Evolutionary conservation across 2,888 invertebrate species (phyloP), one percentile per base, ranked within the genome.

Genomic region (Caenorhabditis auriculariae): DNA sequence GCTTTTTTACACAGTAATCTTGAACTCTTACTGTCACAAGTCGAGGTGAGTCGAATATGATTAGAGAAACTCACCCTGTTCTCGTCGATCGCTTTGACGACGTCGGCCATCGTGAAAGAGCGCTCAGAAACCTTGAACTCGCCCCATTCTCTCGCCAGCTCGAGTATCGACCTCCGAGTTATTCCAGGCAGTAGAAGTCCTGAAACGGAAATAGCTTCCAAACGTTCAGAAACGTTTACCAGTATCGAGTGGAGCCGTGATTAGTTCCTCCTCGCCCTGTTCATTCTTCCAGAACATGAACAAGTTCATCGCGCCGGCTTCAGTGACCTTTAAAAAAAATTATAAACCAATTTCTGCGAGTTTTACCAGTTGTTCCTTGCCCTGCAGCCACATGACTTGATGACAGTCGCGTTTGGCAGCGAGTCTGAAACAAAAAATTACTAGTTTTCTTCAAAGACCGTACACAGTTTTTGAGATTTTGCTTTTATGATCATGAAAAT

Each of bases 261-360:
- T 86, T 73, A 98, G 83, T 84, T 93, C 92, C 82, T 88, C 88
- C 81, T 93, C 93, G 93, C 83, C 26, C 84, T 90, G 85, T 52
- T 91, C 89, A 81, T 94, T 91, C 66, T 89, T 86, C 84, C 88
- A 89, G 75, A 90, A 88, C 82, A 92, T 87, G 82, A 96, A 95
- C 49, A 98, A 88, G 82, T 98, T 98, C 98, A 98, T 98, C 12
- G 95, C 91, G 46, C 98, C 98, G 35, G 91, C 94, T 87, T 98
- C 98, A 0, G 96, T 96, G 81, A 93, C 89, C 77, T 95, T 89
- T 1, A 90, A 89, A 12, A 32, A n/a, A 32, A n/a, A 32, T 32
- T 32, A n/a, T 12, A n/a, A 32, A 32, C n/a, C n/a, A 32, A n/a
- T 12, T n/a, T 12, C 9, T 9, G n/a, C 35, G n/a, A 32, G n/a